These are phyloP conservation scores for Lethocerus indicus DNA, from an alignment of 1,140 invertebrate genomes.

Conservation along the genomic window DNA sequence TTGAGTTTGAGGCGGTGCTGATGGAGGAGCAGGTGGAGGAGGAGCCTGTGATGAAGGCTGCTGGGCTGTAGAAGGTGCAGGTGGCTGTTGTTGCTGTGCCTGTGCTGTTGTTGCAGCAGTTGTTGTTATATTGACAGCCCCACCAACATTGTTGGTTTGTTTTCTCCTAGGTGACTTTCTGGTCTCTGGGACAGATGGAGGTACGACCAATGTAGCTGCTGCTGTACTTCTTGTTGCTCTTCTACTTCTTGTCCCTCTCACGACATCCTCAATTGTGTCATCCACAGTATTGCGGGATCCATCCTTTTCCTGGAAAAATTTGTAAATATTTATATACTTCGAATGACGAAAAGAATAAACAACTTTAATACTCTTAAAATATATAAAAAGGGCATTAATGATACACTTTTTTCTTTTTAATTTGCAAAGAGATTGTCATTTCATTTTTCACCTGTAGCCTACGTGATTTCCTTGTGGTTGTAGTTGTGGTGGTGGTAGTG, in stretches of 20 bases:
- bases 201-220: conserved; percentile 1
- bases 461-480: conserved; percentile 44
- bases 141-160: neutral
- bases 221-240: conserved; percentile 18
- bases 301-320: conserved; percentile 43
- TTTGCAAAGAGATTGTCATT: neutral
- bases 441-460: conserved; percentile 31
- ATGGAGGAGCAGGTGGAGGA: neutral
- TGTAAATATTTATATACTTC: neutral
- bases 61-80: neutral
- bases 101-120: conserved; percentile 22
- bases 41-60: neutral
- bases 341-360: neutral
- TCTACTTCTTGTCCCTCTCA: conserved; percentile 18
- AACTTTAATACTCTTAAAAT: neutral
- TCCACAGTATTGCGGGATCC: conserved; percentile 54
- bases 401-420: neutral
- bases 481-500: conserved; percentile 13
- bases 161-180: conserved; percentile 18
- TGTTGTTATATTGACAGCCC: neutral
- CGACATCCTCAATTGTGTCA: conserved; percentile 61
- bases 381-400: neutral
- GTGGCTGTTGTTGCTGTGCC: conserved; percentile 18
- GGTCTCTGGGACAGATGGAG: conserved; percentile 5
- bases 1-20: neutral